A percentile compares a stretch with the other conserved stretches of the same genome.
Conservation (phyloP, 1,140 invertebrate genomes). For the Leptinotarsa undecemlineata region DNA sequence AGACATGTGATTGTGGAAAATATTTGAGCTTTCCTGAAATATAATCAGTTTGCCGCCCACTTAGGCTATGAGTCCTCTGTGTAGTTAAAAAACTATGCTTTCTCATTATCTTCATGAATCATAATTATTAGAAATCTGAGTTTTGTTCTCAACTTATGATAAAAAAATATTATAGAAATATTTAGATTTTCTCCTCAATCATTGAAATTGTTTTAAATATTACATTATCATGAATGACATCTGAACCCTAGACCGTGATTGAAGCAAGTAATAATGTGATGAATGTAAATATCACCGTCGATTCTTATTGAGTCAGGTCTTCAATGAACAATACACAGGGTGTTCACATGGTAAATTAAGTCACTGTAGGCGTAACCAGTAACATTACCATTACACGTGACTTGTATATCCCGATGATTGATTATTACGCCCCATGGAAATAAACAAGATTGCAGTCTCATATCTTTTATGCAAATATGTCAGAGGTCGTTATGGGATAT, state of each 20-base stretch:
- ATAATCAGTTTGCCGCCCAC: too few species aligned
- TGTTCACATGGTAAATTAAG: constrained; percentile 20
- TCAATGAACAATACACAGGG: constrained; percentile 17
- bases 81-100: too few species aligned
- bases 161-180: too few species aligned
- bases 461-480: constrained; percentile 24
- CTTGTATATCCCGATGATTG: constrained; percentile 33
- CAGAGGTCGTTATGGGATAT: constrained; percentile 31
- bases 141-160: too few species aligned
- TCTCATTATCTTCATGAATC: too few species aligned
- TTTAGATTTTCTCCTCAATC: not conserved
- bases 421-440: constrained; percentile 35
- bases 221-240: not conserved
- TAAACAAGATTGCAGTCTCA: constrained; percentile 37
- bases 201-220: not conserved
- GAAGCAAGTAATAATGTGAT: not conserved
- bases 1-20: too few species aligned
- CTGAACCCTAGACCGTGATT: not conserved
- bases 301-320: not conserved
- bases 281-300: not conserved
- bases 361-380: constrained; percentile 33
- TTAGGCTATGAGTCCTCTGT: too few species aligned
- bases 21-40: too few species aligned
- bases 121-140: too few species aligned
- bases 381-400: constrained; percentile 37